Evolutionary conservation across 2,113 vertebrate species (phyloP).

Genomic region (Micronycteris hirsuta): DNA sequence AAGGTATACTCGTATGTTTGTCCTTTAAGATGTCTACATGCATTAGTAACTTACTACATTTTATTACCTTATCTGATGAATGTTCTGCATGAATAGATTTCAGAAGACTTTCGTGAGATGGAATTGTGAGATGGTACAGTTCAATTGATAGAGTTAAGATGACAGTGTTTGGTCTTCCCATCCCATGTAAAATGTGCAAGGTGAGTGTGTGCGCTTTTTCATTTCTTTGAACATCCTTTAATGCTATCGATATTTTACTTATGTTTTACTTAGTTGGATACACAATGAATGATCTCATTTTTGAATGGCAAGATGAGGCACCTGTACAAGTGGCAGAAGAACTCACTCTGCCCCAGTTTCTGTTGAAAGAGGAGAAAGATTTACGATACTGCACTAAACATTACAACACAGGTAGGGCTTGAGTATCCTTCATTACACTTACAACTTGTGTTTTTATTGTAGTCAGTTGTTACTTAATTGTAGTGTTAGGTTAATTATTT

Average conservation of each 20-base stretch:
- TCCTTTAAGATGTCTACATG: background rate
- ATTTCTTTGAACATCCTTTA: background rate
- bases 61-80: background rate
- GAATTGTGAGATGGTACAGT: background rate
- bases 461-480: background rate
- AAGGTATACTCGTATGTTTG: background rate
- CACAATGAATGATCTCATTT: constrained; percentile 99
- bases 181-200: background rate
- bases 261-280: constrained; percentile 90
- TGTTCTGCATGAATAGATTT: background rate
- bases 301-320: constrained; percentile 98
- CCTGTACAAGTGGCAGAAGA: constrained; percentile 97
- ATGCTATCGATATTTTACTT: background rate
- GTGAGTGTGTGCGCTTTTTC: background rate
- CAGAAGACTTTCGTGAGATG: background rate
- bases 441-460: background rate
- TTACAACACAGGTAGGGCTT: constrained; percentile 92
- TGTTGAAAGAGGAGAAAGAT: constrained; percentile 96
- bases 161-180: background rate
- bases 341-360: constrained; percentile 96
- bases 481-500: background rate
- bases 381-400: constrained; percentile 95
- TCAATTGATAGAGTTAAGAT: background rate
- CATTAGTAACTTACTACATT: background rate
- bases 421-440: background rate